Evolutionary conservation across 2,888 invertebrate genomes (phyloP).

Genomic region (Catocala fraxini): DNA sequence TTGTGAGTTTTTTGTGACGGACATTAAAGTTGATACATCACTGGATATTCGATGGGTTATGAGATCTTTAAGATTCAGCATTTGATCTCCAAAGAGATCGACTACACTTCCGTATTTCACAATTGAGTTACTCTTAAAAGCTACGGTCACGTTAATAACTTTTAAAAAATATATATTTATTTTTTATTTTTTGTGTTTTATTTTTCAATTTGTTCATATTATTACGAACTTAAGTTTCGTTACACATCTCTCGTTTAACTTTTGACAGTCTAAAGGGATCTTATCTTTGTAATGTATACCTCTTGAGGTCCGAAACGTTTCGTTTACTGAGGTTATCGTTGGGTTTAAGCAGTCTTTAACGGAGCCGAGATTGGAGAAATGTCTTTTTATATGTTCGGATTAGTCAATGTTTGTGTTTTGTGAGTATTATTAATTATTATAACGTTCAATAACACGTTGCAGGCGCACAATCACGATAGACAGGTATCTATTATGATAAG

Average conservation of each 20-base stretch:
- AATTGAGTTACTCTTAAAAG: neutral
- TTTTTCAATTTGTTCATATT: neutral
- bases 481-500: too few relatives aligned
- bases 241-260: slow-evolving; percentile 8
- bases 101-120: slow-evolving; percentile 4
- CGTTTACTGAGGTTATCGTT: slow-evolving; percentile 27
- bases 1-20: slow-evolving; percentile 55
- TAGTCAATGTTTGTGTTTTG: too few relatives aligned
- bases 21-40: slow-evolving; percentile 49
- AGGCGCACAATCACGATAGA: too few relatives aligned
- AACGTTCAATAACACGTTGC: neutral
- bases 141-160: neutral
- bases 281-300: slow-evolving; percentile 39
- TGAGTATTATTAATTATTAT: too few relatives aligned
- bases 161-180: neutral
- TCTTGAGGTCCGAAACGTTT: slow-evolving; percentile 12
- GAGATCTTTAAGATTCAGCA: slow-evolving; percentile 21
- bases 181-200: neutral
- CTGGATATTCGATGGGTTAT: slow-evolving; percentile 43
- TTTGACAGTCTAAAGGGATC: slow-evolving; percentile 13
- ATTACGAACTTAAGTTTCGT: slow-evolving; percentile 10
- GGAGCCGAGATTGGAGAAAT: slow-evolving; percentile 1
- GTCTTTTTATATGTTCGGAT: neutral
- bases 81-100: slow-evolving; percentile 22
- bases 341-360: slow-evolving; percentile 18